Evolutionary conservation across 1,140 invertebrate genomes (phyloP).

Genomic region (Sitophilus oryzae): DNA sequence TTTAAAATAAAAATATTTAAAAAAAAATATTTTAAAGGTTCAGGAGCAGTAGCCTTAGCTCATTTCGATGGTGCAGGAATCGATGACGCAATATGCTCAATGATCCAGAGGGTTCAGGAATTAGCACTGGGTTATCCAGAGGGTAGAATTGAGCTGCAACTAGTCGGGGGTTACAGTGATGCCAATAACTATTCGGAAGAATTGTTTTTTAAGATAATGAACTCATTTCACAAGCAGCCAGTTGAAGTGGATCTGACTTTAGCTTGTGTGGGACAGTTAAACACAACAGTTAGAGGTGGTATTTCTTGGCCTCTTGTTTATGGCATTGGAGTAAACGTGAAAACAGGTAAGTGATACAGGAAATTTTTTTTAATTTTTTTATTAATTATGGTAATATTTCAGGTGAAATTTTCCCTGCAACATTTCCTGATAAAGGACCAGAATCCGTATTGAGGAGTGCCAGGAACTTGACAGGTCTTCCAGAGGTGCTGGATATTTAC

Average conservation of each 20-base stretch:
- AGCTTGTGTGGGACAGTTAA: conserved; percentile 84
- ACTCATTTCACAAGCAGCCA: conserved; percentile 76
- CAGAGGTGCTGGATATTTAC: conserved; percentile 88
- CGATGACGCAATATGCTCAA: conserved; percentile 70
- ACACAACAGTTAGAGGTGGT: conserved; percentile 72
- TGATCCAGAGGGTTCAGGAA: conserved; percentile 77
- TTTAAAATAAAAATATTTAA: neutral
- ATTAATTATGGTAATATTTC: conserved; percentile 3
- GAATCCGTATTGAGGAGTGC: conserved; percentile 75
- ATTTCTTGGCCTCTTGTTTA: conserved; percentile 85
- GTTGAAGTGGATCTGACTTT: conserved; percentile 83
- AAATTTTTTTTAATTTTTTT: conserved; percentile 5
- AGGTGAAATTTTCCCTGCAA: conserved; percentile 89
- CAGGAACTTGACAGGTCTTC: conserved; percentile 72
- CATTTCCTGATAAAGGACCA: conserved; percentile 89
- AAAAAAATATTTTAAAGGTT: conserved; percentile 44
- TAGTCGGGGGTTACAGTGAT: conserved; percentile 87
- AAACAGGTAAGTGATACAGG: conserved; percentile 53
- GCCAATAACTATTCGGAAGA: conserved; percentile 75
- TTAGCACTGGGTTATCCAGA: conserved; percentile 75
- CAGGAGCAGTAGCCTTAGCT: conserved; percentile 79
- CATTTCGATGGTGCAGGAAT: conserved; percentile 82
- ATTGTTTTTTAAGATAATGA: conserved; percentile 81
- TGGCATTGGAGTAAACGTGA: conserved; percentile 84
- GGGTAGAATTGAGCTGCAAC: conserved; percentile 79